phyloP scores from a whole-genome alignment of 2,888 invertebrate species.

The Pandemis heparana region DNA sequence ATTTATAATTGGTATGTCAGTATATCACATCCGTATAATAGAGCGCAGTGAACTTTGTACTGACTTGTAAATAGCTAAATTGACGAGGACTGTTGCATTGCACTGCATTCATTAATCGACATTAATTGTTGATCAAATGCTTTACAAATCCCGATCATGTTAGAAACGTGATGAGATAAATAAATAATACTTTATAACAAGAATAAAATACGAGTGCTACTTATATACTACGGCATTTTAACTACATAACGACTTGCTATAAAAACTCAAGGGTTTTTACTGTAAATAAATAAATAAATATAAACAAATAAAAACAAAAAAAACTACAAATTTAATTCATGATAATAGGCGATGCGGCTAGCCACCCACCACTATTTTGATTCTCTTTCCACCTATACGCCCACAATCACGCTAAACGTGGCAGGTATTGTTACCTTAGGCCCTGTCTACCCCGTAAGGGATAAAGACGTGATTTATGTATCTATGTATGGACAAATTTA shows the following conservation, averaged over 20 bases:
- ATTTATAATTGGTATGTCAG: constrained; percentile 64
- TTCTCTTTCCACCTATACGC: too few relatives aligned
- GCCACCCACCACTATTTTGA: too few relatives aligned
- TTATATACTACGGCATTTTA: neutral
- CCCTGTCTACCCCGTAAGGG: too few relatives aligned
- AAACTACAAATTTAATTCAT: too few relatives aligned
- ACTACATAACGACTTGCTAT: neutral
- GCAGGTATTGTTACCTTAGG: too few relatives aligned
- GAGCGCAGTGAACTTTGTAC: constrained; percentile 74
- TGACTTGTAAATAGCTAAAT: constrained; percentile 44
- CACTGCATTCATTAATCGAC: constrained; percentile 28
- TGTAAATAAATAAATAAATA: neutral
- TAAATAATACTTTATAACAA: neutral
- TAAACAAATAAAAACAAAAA: neutral
- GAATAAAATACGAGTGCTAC: neutral
- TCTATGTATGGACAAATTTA: too few relatives aligned
- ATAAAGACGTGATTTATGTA: too few relatives aligned
- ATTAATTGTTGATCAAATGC: constrained; percentile 22
- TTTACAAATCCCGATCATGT: neutral
- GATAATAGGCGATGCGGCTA: too few relatives aligned
- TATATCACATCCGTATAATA: constrained; percentile 62
- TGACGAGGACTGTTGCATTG: constrained; percentile 22
- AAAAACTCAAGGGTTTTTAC: neutral
- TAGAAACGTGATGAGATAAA: neutral
- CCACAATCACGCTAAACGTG: too few relatives aligned